These are phyloP conservation scores for Xenus cinereus DNA, from an alignment of 2,113 vertebrate genomes.

Conservation along the genomic window DNA sequence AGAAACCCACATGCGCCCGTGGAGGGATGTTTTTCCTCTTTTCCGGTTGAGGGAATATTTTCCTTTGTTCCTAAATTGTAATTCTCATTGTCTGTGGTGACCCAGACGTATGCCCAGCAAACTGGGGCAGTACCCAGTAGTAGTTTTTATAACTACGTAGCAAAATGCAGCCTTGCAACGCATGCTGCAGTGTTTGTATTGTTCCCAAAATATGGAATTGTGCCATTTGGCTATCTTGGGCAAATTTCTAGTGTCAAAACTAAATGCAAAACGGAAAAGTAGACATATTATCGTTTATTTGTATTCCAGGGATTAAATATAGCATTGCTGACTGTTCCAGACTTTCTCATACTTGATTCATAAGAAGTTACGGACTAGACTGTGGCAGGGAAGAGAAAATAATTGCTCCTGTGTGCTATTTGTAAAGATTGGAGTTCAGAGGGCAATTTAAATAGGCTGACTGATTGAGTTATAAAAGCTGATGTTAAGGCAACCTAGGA, in stretches of 20 bases:
- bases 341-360: conserved; percentile 35
- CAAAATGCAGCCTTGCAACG: background rate
- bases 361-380: conserved; percentile 6
- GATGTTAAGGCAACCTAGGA: background rate
- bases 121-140: background rate
- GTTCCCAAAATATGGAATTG: background rate
- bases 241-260: background rate
- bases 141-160: background rate
- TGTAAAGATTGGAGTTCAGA: background rate
- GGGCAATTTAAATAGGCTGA: background rate
- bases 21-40: background rate
- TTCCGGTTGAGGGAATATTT: background rate
- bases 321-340: background rate
- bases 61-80: conserved; percentile 61
- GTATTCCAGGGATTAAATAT: background rate
- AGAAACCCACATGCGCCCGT: background rate
- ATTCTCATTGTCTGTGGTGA: background rate
- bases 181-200: background rate
- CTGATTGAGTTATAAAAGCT: conserved; percentile 13
- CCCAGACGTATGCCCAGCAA: background rate
- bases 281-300: background rate
- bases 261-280: background rate
- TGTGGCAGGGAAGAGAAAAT: conserved; percentile 5
- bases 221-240: background rate
- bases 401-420: background rate